Percentiles rank a stretch among this genome's conserved stretches.
phyloP scores from a whole-genome alignment of 2,888 invertebrate species.

The Xestia sexstrigata region DNA sequence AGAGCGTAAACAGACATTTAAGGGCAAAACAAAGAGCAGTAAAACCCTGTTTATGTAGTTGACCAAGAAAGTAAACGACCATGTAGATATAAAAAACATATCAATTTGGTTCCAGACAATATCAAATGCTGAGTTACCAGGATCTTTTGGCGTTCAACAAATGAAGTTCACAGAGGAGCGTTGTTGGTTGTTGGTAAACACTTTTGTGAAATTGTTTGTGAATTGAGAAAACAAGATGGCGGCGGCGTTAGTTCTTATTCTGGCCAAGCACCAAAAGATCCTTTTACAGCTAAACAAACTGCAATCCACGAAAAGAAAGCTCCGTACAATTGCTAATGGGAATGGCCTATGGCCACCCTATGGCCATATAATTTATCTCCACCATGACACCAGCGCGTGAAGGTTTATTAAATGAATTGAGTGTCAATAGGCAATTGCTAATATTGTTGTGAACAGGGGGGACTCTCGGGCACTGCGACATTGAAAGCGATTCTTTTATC shows the following conservation, averaged over 20 bases:
- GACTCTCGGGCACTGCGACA: conserved; percentile 12
- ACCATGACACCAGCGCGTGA: conserved; percentile 26
- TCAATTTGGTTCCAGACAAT: not conserved
- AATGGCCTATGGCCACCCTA: conserved; percentile 36
- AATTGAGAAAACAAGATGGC: not conserved
- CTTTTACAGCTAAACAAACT: not conserved
- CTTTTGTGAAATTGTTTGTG: not conserved
- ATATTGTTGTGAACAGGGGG: conserved; percentile 28
- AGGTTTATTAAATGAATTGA: conserved; percentile 46
- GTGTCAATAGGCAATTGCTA: conserved; percentile 57
- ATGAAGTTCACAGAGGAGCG: not conserved
- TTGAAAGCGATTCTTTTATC: conserved; percentile 29
- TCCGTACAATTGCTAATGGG: conserved; percentile 18
- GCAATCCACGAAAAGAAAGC: not conserved
- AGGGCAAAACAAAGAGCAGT: not conserved
- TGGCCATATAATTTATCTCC: conserved; percentile 29
- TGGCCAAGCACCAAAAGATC: not conserved
- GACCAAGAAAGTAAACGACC: not conserved
- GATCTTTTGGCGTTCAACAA: not conserved
- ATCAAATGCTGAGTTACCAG: not conserved
- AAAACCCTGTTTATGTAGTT: not conserved
- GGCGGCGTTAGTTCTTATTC: not conserved
- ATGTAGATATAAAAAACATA: not conserved
- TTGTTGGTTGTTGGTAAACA: not conserved
- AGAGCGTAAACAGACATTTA: not conserved